These are phyloP conservation scores for Cynopterus sphinx DNA, from an alignment of 2,797 vertebrate genomes.

Conservation along the genomic window DNA sequence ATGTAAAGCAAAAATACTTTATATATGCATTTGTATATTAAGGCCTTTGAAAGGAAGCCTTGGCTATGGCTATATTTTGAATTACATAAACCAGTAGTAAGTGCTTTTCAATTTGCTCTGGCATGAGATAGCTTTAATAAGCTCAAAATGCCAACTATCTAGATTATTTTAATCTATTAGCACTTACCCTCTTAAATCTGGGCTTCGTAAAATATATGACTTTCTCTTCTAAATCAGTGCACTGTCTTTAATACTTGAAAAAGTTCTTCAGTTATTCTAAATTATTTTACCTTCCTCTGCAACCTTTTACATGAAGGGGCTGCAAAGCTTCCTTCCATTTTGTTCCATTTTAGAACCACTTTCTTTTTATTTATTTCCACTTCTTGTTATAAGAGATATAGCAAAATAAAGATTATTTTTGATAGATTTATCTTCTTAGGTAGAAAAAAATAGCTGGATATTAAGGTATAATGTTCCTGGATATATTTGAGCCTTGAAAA, in stretches of 20 bases:
- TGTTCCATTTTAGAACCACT: neutral
- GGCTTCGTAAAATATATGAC: neutral
- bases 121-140: neutral
- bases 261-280: neutral
- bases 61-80: neutral
- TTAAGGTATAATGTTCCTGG: neutral
- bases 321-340: neutral
- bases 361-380: neutral
- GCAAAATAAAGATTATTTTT: neutral
- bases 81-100: neutral
- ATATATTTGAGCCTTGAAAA: neutral
- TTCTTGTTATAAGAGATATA: neutral
- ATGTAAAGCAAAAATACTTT: neutral
- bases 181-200: neutral
- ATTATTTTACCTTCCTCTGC: neutral
- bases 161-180: neutral
- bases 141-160: neutral
- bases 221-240: neutral
- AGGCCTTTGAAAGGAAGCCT: neutral
- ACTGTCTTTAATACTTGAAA: slow-evolving; percentile 44
- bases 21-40: neutral
- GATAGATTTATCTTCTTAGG: neutral
- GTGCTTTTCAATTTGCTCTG: neutral
- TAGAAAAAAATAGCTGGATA: neutral
- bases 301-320: neutral